A percentile compares a stretch with the other conserved stretches of the same genome.
phyloP scores from a whole-genome alignment of 2,113 vertebrate species.

The Trogon surrucura region DNA sequence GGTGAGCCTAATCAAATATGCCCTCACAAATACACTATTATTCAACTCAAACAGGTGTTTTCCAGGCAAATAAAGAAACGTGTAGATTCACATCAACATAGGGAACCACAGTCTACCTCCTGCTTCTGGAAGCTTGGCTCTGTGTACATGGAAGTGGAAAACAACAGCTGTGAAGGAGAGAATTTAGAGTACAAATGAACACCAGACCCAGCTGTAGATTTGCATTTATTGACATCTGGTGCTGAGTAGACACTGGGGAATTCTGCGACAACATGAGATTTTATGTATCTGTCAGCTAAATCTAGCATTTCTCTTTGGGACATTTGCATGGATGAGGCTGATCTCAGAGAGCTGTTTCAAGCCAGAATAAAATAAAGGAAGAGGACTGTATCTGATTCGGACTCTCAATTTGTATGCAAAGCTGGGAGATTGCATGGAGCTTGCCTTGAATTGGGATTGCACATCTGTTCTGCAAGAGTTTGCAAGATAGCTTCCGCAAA shows the following conservation, averaged over 20 bases:
- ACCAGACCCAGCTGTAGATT: conserved; percentile 55
- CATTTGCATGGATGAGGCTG: not conserved
- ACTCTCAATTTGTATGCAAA: not conserved
- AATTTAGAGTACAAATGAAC: conserved; percentile 45
- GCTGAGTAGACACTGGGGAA: conserved; percentile 33
- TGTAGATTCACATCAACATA: not conserved
- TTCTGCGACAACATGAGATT: conserved; percentile 54
- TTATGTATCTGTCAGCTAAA: conserved; percentile 59
- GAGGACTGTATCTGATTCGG: not conserved
- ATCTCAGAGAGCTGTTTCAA: not conserved
- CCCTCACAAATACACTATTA: not conserved
- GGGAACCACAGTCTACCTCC: not conserved
- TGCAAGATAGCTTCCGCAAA: not conserved
- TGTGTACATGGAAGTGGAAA: conserved; percentile 21
- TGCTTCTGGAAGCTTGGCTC: conserved; percentile 29
- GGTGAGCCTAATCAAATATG: not conserved
- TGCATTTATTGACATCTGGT: conserved; percentile 60
- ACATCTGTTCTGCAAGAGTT: not conserved
- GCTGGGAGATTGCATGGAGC: not conserved
- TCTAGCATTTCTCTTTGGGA: conserved; percentile 32
- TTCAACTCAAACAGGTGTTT: not conserved
- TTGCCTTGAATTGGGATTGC: not conserved
- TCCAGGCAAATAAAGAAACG: not conserved
- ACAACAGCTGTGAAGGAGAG: conserved; percentile 52
- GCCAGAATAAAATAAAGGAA: not conserved